phyloP scores from a whole-genome alignment of 2,797 vertebrate genomes.

The Setipinna tenuifilis region DNA sequence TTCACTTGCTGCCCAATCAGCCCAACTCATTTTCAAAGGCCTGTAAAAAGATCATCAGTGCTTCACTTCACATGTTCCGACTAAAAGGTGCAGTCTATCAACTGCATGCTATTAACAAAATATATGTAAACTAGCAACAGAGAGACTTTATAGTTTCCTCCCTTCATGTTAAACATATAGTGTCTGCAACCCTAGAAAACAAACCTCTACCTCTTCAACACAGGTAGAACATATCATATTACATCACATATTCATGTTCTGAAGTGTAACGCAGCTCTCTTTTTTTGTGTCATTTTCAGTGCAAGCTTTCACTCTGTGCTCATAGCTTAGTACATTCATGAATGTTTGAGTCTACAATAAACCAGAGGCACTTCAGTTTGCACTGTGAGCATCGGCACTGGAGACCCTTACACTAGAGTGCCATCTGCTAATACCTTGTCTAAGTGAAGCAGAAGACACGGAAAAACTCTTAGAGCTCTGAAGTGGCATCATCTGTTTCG shows the following conservation, averaged over 20 bases:
- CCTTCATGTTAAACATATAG: not conserved
- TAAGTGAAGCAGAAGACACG: conserved; percentile 25
- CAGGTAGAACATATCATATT: not conserved
- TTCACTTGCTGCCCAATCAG: too few species aligned
- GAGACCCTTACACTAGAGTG: not conserved
- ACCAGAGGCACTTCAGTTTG: not conserved
- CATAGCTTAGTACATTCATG: too few species aligned
- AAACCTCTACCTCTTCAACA: not conserved
- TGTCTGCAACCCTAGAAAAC: not conserved
- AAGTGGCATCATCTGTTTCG: not conserved
- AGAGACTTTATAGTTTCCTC: not conserved
- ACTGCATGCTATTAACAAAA: not conserved
- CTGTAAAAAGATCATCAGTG: too few species aligned
- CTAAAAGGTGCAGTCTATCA: too few species aligned
- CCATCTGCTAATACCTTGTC: not conserved
- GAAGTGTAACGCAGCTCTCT: not conserved
- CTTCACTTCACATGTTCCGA: too few species aligned
- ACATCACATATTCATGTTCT: not conserved
- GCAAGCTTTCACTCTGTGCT: not conserved
- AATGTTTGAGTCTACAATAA: not conserved
- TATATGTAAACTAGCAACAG: not conserved
- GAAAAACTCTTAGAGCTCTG: conserved; percentile 3
- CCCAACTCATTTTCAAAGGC: too few species aligned
- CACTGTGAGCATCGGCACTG: not conserved
- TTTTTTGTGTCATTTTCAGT: not conserved